These are phyloP conservation scores for Turritopsis rubra DNA, from an alignment of 30 jellyfish, hydroid and myxozoan species.

Conservation along the genomic window DNA sequence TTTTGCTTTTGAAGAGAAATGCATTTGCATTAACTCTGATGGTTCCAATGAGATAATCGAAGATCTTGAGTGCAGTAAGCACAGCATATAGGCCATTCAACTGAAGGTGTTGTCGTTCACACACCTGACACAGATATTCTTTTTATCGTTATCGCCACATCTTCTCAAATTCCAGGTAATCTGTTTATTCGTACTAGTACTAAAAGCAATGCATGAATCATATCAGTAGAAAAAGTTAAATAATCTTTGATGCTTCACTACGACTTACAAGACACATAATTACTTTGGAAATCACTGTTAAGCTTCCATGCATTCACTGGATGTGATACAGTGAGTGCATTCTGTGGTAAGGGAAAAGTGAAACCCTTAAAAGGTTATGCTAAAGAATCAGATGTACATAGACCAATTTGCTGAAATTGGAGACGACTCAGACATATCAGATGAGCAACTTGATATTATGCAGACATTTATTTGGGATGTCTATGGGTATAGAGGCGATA, in stretches of 20 bases:
- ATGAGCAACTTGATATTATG: not conserved
- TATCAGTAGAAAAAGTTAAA: slow-evolving; percentile 28
- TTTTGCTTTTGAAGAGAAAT: not conserved
- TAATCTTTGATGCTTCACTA: slow-evolving; percentile 7
- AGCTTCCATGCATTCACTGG: slow-evolving; percentile 38
- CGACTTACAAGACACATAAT: slow-evolving; percentile 8
- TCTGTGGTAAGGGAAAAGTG: slow-evolving; percentile 29
- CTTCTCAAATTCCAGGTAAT: slow-evolving; percentile 7
- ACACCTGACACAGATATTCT: not conserved
- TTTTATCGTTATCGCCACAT: not conserved
- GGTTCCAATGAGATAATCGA: not conserved
- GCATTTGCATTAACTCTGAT: not conserved
- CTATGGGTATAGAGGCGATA: slow-evolving; percentile 14
- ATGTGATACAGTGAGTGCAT: slow-evolving; percentile 39
- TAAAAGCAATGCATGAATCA: slow-evolving; percentile 30
- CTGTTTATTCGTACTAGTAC: slow-evolving; percentile 30
- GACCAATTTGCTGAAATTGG: slow-evolving; percentile 16
- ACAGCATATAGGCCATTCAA: not conserved
- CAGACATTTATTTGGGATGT: slow-evolving; percentile 20
- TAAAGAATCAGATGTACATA: slow-evolving; percentile 6
- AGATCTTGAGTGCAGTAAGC: slow-evolving; percentile 12
- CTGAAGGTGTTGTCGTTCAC: not conserved
- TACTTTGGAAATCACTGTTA: slow-evolving; percentile 19
- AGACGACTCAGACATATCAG: slow-evolving; percentile 15
- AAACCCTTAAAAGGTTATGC: slow-evolving; percentile 14